Conservation (phyloP, 2,113 vertebrate genomes). For the Gavia stellata region DNA sequence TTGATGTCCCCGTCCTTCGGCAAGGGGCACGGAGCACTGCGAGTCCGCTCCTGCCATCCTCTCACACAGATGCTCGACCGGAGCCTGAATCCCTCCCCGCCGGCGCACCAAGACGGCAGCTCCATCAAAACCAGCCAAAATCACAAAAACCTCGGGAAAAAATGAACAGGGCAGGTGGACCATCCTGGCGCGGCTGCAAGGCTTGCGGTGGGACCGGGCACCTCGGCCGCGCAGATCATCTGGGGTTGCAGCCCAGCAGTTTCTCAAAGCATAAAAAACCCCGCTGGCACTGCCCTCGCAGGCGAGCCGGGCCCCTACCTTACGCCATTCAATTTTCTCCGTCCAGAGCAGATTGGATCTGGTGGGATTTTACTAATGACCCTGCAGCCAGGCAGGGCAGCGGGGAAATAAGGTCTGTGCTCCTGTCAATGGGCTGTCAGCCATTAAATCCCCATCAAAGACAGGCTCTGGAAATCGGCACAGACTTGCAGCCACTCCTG, state of each 20-base stretch:
- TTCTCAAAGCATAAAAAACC: not conserved
- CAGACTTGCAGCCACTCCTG: not conserved
- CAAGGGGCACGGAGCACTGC: fast-evolving
- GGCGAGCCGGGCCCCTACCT: not conserved
- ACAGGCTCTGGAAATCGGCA: not conserved
- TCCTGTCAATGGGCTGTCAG: not conserved
- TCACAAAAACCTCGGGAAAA: not conserved
- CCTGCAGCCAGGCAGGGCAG: not conserved
- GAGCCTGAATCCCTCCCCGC: not conserved
- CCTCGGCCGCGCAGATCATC: fast-evolving
- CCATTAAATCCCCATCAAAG: not conserved
- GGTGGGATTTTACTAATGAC: not conserved
- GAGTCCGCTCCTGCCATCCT: not conserved
- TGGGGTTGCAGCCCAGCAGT: not conserved
- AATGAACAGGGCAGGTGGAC: fast-evolving
- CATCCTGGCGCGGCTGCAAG: fast-evolving
- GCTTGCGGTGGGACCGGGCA: not conserved
- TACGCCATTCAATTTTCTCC: not conserved
- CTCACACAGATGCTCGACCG: no score
- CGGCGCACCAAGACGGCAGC: fast-evolving
- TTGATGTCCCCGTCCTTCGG: not conserved
- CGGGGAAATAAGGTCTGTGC: not conserved
- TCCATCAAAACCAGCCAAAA: not conserved
- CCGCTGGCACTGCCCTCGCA: fast-evolving
- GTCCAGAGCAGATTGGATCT: not conserved